Conservation (phyloP, 2,888 invertebrate genomes). For the Sarcophaga carnaria region DNA sequence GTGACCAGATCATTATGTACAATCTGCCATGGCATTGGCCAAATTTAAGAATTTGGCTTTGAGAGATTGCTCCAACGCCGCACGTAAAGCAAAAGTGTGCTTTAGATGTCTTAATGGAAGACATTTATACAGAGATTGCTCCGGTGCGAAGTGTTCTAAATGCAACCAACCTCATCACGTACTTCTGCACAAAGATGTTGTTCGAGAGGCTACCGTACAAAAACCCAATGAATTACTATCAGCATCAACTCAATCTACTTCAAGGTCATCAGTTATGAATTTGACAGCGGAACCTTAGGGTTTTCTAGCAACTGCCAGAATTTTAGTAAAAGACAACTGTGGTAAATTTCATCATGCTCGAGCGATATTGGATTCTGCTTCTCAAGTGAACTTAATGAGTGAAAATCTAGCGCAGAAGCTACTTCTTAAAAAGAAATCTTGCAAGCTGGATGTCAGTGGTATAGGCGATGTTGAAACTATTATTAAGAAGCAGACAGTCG, state of each 20-base stretch:
- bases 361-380: slow-evolving; percentile 55
- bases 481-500: slow-evolving; percentile 14
- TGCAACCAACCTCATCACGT: slow-evolving; percentile 16
- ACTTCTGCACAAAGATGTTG: slow-evolving; percentile 1
- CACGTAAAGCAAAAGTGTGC: slow-evolving; percentile 22
- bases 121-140: slow-evolving; percentile 18
- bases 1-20: neutral
- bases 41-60: neutral
- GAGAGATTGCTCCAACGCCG: neutral
- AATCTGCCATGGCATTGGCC: neutral
- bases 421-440: slow-evolving; percentile 26
- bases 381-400: slow-evolving; percentile 57
- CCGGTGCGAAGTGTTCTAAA: neutral
- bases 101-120: slow-evolving; percentile 18
- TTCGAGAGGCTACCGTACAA: neutral
- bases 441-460: slow-evolving; percentile 16
- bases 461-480: slow-evolving; percentile 22
- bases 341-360: slow-evolving; percentile 44
- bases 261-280: slow-evolving; percentile 2
- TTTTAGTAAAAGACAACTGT: slow-evolving; percentile 35
- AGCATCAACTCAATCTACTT: neutral
- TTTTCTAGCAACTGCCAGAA: slow-evolving; percentile 44
- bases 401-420: slow-evolving; percentile 10
- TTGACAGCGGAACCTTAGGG: slow-evolving; percentile 26
- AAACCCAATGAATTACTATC: neutral